Conservation (phyloP, 92 coral and sea anemone genomes). For the Palythoa grandiflora region DNA sequence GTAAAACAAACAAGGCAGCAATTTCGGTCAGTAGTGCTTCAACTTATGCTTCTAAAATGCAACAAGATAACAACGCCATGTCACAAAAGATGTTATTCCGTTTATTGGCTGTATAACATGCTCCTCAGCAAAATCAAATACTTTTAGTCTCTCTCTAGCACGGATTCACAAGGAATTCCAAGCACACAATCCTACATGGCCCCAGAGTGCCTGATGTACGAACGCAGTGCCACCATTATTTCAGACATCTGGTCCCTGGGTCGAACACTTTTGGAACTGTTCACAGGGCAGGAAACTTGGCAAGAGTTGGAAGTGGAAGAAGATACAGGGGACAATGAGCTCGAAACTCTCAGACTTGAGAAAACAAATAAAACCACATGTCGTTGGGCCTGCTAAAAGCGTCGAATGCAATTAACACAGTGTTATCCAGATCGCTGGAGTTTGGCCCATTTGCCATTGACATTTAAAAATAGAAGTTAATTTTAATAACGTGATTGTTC, state of each 20-base stretch:
- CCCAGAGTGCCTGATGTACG: constrained; percentile 64
- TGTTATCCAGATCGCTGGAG: constrained; percentile 17
- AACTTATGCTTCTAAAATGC: background rate
- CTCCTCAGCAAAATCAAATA: no score
- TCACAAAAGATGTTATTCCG: constrained; percentile 12
- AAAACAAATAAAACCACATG: constrained; percentile 26
- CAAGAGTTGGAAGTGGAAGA: constrained; percentile 49
- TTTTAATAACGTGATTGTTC: constrained; percentile 1
- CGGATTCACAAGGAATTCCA: constrained; percentile 43
- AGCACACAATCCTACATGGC: constrained; percentile 75
- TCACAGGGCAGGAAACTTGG: constrained; percentile 63
- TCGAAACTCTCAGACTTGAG: constrained; percentile 34
- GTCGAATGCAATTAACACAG: constrained; percentile 12
- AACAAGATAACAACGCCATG: constrained; percentile 5
- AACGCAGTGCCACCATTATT: constrained; percentile 52
- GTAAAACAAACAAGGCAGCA: background rate
- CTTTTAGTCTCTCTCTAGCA: constrained; percentile 39
- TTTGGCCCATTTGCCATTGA: constrained; percentile 42
- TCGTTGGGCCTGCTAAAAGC: constrained; percentile 16
- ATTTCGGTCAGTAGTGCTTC: background rate
- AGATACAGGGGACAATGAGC: constrained; percentile 11
- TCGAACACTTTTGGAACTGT: constrained; percentile 44
- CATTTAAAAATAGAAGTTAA: constrained; percentile 11
- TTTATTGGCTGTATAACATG: background rate
- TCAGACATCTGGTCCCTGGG: constrained; percentile 73